Evolutionary conservation across 2,113 vertebrate genomes (phyloP), one percentile per base, ranked within the genome.

Genomic region (Phycodurus eques): DNA sequence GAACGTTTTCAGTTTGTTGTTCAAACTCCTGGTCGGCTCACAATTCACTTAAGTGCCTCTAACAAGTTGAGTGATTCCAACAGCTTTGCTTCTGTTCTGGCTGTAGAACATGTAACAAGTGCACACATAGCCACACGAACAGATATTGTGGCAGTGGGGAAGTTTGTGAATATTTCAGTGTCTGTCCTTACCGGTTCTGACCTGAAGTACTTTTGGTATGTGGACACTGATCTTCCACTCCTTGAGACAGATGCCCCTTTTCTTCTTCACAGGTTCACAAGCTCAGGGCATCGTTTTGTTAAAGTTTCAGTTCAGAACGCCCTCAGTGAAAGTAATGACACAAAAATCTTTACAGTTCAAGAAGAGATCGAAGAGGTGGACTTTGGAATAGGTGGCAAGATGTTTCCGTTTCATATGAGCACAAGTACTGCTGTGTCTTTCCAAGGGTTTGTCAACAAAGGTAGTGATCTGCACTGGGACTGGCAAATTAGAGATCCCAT

Each of bases 121-220:
- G 85, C 87, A 10, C 73, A n/a, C 10, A 80, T 94, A 42, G 78
- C 71, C 35, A 71, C 79, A 0, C 61, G 71, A 19, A 27, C 74
- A 33, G 73, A 73, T 22, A 65, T 33, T 11, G 81, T 92, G 54
- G 73, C 84, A 17, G 70, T 84, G 27, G 83, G 86, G 31, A 72
- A 84, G 71, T 42, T 76, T 19, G 76, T 92, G 2, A 89, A 88
- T 12, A 86, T 95, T 13, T 88, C 86, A 22, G 87, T 90, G 2
- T 80, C 68, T 1, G 85, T 91, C 9, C 35, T 65, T 31, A 78
- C 87, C 0, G 93, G 93, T 27, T 92, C 90, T 8, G 78, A 91
- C 49, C 76, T 94, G n/a, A 59, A 84, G 19, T 95, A 92, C 14
- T 35, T 80, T 64, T 94, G 94, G 93, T 74, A 62, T 49, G 1